Evolutionary conservation across 2,888 invertebrate genomes (phyloP), one percentile per base, ranked within the genome.

Genomic region (Macaria liturata): DNA sequence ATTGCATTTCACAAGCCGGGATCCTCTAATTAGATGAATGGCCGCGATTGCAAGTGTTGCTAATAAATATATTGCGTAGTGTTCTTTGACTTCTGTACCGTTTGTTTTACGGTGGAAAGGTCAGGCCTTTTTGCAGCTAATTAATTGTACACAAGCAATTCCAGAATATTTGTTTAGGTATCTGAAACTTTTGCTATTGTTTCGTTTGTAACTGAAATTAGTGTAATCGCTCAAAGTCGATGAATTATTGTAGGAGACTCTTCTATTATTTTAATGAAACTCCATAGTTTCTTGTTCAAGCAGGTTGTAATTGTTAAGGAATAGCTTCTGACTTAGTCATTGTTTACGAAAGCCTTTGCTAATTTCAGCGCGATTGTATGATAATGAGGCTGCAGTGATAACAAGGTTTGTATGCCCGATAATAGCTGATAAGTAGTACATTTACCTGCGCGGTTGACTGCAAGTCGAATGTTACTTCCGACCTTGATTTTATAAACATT

Each of bases 11-110:
- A 62, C 70, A 77, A 78, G 62, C 55, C 64, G 67, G 71, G 69
- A 74, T 76, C 71, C 68, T 72, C 81, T 80, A 86, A 86, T 86
- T 86, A 86, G 79, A 81, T 82, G 78, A 77, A 73, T 72, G 70
- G 74, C 68, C 71, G 68, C 77, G 77, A 83, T 84, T 78, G 78
- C 72, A 71, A 72, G 74, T 73, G 72, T 73, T 74, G 66, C 66
- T 62, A 68, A 77, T 69, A 72, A 67, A 65, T 74, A 74, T 70
- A 67, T 74, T 76, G 74, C 75, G 68, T 70, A 66, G 68, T 69
- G 70, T 65, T 69, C 67, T 70, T 68, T 68, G 66, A 63, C 66
- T 65, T 70, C 64, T 71, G 70, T 68, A 62, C 68, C 31, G 46
- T 42, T 34, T 30, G 49, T 74, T 72, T 5, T 42, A 65, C 64